Base-by-base conservation (phyloP, 1,140 invertebrate genomes). In the Lepidotrigona ventralis region DNA sequence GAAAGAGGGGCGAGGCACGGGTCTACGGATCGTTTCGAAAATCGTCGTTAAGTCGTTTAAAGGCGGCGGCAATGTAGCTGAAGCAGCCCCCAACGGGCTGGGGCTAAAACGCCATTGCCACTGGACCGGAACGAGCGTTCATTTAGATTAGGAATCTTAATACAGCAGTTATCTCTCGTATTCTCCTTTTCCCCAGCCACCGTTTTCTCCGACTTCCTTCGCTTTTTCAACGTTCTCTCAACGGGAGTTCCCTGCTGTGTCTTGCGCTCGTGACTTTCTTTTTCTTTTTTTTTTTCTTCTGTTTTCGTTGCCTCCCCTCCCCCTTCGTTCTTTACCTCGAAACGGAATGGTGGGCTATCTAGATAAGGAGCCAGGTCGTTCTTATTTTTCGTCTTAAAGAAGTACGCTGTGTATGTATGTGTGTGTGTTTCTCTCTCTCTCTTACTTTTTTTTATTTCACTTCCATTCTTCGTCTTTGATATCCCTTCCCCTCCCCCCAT, bases 131-230 rank as follows among this genome's bases (percentile, higher is more conserved):
- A 90, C 84, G 86, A 84, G 74, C 88, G 86, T 90, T 90, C 85
- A 89, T 89, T 90, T 89, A 89, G 88, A 90, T 90, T 89, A 88
- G 83, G 71, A 86, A 90, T 90, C 88, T 90, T 90, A 89, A 90
- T 90, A 89, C 87, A 89, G 53, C 85, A 83, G 87, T 88, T 88
- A 89, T 89, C 81, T 86, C 63, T 23, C 46, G n/a, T 29, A 9
- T 15, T 29, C 29, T 23, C 39, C 9, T 19, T 29, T 2, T 19
- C 26, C 23, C 23, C 1, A 33, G 33, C 11, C 9, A 0, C 23
- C n/a, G 23, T n/a, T 33, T 66, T 66, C 51, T 63, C 63, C 33
- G 46, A 23, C 58, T 15, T 14, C 33, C 11, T 51, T 79, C 60
- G 53, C 77, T 81, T 74, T 81, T 74, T 66, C 54, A 19, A 80